Percentiles rank a stretch among this genome's conserved stretches.
phyloP scores from a whole-genome alignment of 2,888 invertebrate genomes.

The Automeris io region DNA sequence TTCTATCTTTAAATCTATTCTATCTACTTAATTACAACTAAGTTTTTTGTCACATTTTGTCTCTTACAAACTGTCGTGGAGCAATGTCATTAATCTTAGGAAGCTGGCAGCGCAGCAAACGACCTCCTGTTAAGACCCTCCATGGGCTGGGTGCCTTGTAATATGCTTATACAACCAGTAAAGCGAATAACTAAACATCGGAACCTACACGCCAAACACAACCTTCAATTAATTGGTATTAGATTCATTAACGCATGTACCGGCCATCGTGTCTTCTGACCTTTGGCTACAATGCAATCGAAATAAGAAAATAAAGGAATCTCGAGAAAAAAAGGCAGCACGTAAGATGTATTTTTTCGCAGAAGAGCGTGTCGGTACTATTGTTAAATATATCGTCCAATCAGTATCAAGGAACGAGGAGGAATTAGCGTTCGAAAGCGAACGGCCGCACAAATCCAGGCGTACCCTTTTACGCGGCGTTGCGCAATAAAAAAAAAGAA shows the following conservation, averaged over 20 bases:
- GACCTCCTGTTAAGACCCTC: constrained; percentile 73
- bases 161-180: constrained; percentile 55
- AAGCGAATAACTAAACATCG: constrained; percentile 55
- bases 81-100: constrained; percentile 72
- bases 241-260: constrained; percentile 59
- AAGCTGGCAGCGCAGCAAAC: constrained; percentile 71
- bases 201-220: constrained; percentile 52
- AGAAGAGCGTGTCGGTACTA: constrained; percentile 65
- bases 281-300: constrained; percentile 40
- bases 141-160: constrained; percentile 61
- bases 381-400: constrained; percentile 76
- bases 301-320: constrained; percentile 67
- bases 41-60: constrained; percentile 61
- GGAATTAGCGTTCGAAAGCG: constrained; percentile 67
- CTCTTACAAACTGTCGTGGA: constrained; percentile 64
- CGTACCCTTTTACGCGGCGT: constrained; percentile 68
- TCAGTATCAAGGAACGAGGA: constrained; percentile 65
- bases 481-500: constrained; percentile 65
- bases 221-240: constrained; percentile 65
- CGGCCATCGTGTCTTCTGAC: constrained; percentile 33
- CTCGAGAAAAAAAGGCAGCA: constrained; percentile 61
- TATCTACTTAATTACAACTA: constrained; percentile 51
- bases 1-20: constrained; percentile 23
- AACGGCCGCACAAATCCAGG: constrained; percentile 51
- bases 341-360: constrained; percentile 68